Base-by-base conservation (phyloP, 2,797 vertebrate species). In the Crocidura indochinensis region DNA sequence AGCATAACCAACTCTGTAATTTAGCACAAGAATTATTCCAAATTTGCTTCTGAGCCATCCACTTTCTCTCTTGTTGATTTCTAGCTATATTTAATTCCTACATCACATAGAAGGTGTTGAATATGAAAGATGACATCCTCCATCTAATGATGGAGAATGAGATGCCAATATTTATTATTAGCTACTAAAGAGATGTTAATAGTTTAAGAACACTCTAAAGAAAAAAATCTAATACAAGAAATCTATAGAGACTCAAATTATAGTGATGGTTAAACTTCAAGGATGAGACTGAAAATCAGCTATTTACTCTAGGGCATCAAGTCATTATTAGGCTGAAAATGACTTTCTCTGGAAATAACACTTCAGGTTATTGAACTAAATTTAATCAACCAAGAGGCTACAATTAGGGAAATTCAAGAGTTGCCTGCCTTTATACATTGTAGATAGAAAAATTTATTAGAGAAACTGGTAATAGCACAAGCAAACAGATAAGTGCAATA, bases 41-140 rank as follows among this genome's bases (percentile, higher is more conserved):
- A 46, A 4, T 24, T 72, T 17, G 3, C n/a, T 88, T 91, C 29
- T 22, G 2, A 10, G 27, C 10, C 1, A 9, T 90, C 65, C 2
- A 8, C 49, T 60, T 73, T 73, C 8, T 44, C 22, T 12, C 1
- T 76, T 47, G 67, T 26, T 56, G 14, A 12, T 62, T 19, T 74
- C 17, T 14, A 10, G 8, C 17, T 81, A 29, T 90, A 0, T 8
- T 10, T n/a, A 8, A 2, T 38, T 44, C n/a, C 38, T 2, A 17
- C 64, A 31, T 86, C 12, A 78, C 49, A 73, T 27, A 92, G 51
- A 90, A 71, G 27, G 11, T 56, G 5, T 38, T 82, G 62, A 91
- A 72, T 82, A 69, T 51, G 27, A 86, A 22, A 81, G 20, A 56
- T 10, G n/a, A 44, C 12, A 47, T 81, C 31, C 62, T 53, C 71